phyloP scores from a whole-genome alignment of 2,888 invertebrate genomes.

The Agapostemon virescens region DNA sequence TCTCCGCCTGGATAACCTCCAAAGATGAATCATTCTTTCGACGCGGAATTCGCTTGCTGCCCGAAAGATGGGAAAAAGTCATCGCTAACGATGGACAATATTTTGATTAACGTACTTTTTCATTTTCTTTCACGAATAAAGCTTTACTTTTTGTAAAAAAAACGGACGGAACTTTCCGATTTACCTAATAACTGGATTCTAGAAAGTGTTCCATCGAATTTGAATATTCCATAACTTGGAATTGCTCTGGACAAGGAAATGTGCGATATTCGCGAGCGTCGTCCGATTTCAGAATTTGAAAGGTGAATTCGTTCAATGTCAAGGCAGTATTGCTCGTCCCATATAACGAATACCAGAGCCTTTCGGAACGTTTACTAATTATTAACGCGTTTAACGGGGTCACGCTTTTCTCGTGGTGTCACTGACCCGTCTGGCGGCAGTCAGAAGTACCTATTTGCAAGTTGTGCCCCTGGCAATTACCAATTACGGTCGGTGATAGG shows the following conservation, averaged over 20 bases:
- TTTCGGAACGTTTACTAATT: background rate
- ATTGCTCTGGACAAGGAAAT: background rate
- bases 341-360: background rate
- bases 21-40: no score
- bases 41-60: no score
- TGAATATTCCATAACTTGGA: no score
- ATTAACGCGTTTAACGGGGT: conserved; percentile 21
- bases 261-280: background rate
- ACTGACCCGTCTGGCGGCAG: conserved; percentile 46
- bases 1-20: no score
- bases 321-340: background rate
- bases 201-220: background rate
- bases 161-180: no score
- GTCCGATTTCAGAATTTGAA: background rate
- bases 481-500: conserved; percentile 64
- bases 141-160: no score
- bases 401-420: conserved; percentile 38
- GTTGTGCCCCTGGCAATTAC: conserved; percentile 64
- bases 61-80: no score
- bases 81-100: no score
- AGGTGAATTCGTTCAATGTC: background rate
- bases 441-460: conserved; percentile 54
- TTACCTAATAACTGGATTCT: background rate
- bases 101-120: no score
- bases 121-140: no score